A percentile compares a stretch with the other conserved stretches of the same genome.
phyloP scores from a whole-genome alignment of 2,888 invertebrate genomes.

The Philonicus albiceps region DNA sequence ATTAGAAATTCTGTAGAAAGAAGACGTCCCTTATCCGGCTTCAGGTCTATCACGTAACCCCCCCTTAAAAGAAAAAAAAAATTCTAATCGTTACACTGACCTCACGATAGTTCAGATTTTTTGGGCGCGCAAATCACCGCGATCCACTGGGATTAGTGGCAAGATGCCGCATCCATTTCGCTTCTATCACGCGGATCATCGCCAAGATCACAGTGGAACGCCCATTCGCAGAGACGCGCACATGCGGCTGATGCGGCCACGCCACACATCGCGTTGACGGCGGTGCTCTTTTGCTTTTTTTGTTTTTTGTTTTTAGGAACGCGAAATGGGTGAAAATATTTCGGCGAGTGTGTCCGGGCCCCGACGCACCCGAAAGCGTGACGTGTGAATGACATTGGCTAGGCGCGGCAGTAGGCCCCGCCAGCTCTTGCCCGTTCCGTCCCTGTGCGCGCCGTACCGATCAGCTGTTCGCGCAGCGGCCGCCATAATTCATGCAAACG shows the following conservation, averaged over 20 bases:
- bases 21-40: background rate
- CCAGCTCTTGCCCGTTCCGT: background rate
- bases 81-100: slow-evolving; percentile 30
- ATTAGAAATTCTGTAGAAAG: background rate
- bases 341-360: background rate
- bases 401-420: slow-evolving; percentile 11
- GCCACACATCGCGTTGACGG: background rate
- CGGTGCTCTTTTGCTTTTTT: no score
- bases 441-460: background rate
- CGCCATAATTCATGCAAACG: slow-evolving; percentile 3
- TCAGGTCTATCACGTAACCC: background rate
- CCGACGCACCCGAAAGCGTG: background rate
- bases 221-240: slow-evolving; percentile 19
- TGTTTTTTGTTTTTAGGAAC: background rate
- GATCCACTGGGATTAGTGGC: background rate
- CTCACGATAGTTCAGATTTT: background rate
- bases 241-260: background rate
- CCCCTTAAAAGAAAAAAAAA: no score
- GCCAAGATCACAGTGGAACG: slow-evolving; percentile 16
- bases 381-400: background rate
- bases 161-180: background rate
- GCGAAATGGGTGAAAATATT: slow-evolving; percentile 30
- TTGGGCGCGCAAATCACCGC: background rate
- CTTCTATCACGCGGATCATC: background rate
- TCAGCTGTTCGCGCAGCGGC: slow-evolving; percentile 25